Evolutionary conservation across 2,797 vertebrate species (phyloP).

Genomic region (Cetoscarus ocellatus): DNA sequence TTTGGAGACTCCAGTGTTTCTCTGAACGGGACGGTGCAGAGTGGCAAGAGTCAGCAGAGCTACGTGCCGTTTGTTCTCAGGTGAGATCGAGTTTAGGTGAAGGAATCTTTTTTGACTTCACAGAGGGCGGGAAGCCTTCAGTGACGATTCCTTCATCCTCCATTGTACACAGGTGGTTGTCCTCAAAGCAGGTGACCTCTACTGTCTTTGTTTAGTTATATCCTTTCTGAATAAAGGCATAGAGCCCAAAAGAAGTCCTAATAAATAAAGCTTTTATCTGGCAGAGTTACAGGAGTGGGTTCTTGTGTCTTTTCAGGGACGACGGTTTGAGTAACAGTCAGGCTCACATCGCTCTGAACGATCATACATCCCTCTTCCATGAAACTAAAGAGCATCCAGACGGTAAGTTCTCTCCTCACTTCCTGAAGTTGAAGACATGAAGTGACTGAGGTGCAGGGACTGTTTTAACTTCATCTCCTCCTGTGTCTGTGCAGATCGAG

Average conservation of each 20-base stretch:
- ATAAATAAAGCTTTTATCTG: no score
- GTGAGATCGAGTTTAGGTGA: constrained; percentile 66
- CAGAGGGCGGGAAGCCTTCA: no score
- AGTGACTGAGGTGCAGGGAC: no score
- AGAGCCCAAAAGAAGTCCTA: no score
- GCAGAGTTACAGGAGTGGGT: background rate
- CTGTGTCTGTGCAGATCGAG: constrained; percentile 79
- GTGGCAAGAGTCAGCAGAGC: constrained; percentile 94
- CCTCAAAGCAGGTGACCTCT: no score
- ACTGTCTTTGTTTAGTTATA: no score
- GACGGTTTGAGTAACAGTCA: constrained; percentile 88
- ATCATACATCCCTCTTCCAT: constrained; percentile 86
- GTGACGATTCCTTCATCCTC: no score
- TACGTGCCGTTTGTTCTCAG: constrained; percentile 93
- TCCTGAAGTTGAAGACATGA: background rate
- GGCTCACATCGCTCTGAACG: constrained; percentile 84
- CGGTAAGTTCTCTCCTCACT: constrained; percentile 80
- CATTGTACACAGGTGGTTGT: no score
- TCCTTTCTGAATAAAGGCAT: no score
- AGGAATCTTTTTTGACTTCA: background rate
- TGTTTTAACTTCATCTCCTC: fast-evolving
- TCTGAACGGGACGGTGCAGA: constrained; percentile 92
- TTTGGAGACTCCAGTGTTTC: constrained; percentile 90
- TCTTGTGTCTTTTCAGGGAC: constrained; percentile 83
- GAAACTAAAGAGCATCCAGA: constrained; percentile 83